Percentiles rank a stretch among this genome's conserved stretches.
phyloP scores from a whole-genome alignment of 64 coral and sea anemone genomes.

The Dendronephthya gigantea region DNA sequence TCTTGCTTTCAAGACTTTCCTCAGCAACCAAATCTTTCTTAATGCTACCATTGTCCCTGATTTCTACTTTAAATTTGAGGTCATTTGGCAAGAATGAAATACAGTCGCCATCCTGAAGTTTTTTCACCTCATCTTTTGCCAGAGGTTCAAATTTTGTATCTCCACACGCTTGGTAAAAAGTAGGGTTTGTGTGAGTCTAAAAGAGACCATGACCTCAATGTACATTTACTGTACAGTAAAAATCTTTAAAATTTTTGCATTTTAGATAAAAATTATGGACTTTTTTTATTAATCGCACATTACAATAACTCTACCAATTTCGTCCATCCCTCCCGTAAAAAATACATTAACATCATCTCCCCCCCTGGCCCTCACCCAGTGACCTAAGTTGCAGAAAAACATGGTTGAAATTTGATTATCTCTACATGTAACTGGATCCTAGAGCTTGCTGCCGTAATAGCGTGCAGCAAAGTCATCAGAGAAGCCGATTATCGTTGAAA shows the following conservation, averaged over 20 bases:
- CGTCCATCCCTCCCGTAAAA: too few species aligned
- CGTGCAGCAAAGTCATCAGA: too few species aligned
- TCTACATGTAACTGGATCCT: too few species aligned
- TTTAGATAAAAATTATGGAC: background rate
- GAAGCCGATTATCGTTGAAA: background rate
- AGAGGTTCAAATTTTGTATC: slow-evolving; percentile 10
- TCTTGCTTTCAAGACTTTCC: background rate
- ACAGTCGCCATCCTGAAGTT: background rate
- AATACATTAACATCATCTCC: too few species aligned
- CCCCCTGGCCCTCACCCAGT: too few species aligned
- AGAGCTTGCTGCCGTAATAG: too few species aligned
- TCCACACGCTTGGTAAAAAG: background rate
- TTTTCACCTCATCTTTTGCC: background rate
- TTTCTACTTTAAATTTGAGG: background rate
- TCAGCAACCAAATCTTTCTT: background rate
- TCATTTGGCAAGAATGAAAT: slow-evolving; percentile 9
- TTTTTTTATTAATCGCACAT: too few species aligned
- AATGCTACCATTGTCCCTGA: background rate
- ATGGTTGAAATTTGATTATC: too few species aligned
- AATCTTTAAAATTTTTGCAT: background rate
- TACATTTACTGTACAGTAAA: background rate
- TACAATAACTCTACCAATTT: too few species aligned
- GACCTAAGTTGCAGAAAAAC: too few species aligned
- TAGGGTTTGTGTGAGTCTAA: background rate
- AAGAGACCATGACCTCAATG: background rate